A percentile compares a stretch with the other conserved stretches of the same genome.
phyloP scores from a whole-genome alignment of 2,888 invertebrate species.

The Cataglyphis cursor region DNA sequence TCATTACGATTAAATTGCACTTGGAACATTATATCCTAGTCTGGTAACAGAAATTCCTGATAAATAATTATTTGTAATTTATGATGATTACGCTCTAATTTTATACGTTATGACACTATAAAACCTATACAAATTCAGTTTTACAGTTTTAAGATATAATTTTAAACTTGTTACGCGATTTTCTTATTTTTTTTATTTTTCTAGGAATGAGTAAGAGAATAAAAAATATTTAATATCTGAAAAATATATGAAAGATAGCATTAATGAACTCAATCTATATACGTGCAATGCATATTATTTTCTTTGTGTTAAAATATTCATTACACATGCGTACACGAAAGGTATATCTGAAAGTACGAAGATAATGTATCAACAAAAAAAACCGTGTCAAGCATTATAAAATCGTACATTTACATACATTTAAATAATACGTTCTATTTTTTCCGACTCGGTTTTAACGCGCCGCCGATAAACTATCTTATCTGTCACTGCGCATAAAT shows the following conservation, averaged over 20 bases:
- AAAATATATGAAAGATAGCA: not conserved
- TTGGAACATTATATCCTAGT: conserved; percentile 4
- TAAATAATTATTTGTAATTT: conserved; percentile 10
- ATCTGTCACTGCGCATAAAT: not conserved
- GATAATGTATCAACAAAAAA: not conserved
- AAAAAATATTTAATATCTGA: not conserved
- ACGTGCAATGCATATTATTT: not conserved
- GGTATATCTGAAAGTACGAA: not conserved
- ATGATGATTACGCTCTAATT: not conserved
- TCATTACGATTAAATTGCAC: conserved; percentile 12
- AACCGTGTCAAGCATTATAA: not conserved
- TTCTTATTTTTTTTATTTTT: not conserved
- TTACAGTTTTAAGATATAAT: not conserved
- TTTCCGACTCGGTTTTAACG: not conserved
- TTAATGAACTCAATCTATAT: not conserved
- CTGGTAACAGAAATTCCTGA: not conserved
- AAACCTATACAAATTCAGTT: not conserved
- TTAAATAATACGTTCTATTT: conserved; percentile 10
- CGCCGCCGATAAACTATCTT: not conserved
- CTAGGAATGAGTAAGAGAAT: not conserved
- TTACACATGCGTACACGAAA: not conserved
- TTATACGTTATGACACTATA: not conserved
- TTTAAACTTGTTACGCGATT: not conserved
- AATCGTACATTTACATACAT: conserved; percentile 19
- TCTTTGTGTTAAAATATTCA: not conserved